Conservation (phyloP, 1,140 invertebrate species). For the Antheraea pernyi region DNA sequence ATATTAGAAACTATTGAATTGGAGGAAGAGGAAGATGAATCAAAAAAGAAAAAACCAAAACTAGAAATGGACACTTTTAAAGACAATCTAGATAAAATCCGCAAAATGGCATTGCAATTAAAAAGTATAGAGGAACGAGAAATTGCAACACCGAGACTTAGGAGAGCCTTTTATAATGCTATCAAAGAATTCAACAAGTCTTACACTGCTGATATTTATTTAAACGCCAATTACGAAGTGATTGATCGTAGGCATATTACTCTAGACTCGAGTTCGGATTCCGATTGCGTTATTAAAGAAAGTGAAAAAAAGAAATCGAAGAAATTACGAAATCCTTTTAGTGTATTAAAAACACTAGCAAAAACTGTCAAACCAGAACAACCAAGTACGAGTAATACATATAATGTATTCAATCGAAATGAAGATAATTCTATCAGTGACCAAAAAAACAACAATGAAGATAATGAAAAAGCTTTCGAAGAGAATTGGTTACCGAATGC, state of each 20-base stretch:
- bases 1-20: slow-evolving; percentile 58
- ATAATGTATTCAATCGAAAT: not conserved
- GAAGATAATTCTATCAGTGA: slow-evolving; percentile 2
- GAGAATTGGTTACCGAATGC: slow-evolving; percentile 53
- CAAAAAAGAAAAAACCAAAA: slow-evolving; percentile 38
- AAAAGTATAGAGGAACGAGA: slow-evolving; percentile 42
- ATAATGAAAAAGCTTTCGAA: not conserved
- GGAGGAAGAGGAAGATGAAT: slow-evolving; percentile 53
- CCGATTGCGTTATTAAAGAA: slow-evolving; percentile 39
- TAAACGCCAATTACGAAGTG: slow-evolving; percentile 46
- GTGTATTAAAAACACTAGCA: slow-evolving; percentile 52
- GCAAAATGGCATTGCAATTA: slow-evolving; percentile 39
- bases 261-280: slow-evolving; percentile 54
- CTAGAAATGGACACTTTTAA: slow-evolving; percentile 30
- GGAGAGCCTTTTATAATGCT: slow-evolving; percentile 52
- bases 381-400: slow-evolving; percentile 10
- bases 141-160: slow-evolving; percentile 42
- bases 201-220: slow-evolving; percentile 56
- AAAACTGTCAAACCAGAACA: slow-evolving; percentile 31
- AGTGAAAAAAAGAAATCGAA: slow-evolving; percentile 31
- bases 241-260: slow-evolving; percentile 45
- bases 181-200: slow-evolving; percentile 59
- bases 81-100: slow-evolving; percentile 45
- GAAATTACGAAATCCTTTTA: slow-evolving; percentile 63
- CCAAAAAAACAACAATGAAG: slow-evolving; percentile 1